Conservation (phyloP, 2,113 vertebrate species). For the Aplodontia rufa region DNA sequence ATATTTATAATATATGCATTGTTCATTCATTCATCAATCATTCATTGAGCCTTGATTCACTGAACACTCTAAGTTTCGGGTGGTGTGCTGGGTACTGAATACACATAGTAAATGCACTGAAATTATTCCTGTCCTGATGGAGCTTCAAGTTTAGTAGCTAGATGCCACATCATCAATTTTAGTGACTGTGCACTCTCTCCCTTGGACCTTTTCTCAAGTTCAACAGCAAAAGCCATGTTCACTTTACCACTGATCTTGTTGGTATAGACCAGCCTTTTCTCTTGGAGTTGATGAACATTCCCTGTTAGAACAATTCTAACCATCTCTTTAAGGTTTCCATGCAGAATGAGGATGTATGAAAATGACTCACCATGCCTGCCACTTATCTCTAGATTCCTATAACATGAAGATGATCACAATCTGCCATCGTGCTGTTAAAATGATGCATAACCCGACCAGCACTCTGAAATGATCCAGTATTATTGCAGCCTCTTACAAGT, state of each 20-base stretch:
- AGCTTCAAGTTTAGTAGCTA: slow-evolving; percentile 11
- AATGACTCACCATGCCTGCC: slow-evolving; percentile 84
- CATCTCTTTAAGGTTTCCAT: slow-evolving; percentile 82
- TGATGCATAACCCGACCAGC: slow-evolving; percentile 86
- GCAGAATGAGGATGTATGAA: slow-evolving; percentile 77
- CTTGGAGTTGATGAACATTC: slow-evolving; percentile 45
- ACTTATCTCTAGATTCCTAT: slow-evolving; percentile 86
- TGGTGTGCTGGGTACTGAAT: neutral
- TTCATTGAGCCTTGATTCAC: neutral
- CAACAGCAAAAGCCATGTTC: neutral
- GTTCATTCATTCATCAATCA: neutral
- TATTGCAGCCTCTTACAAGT: slow-evolving; percentile 88
- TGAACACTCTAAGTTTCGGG: neutral
- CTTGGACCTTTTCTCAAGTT: neutral
- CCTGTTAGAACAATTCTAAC: slow-evolving; percentile 1
- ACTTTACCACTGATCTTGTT: neutral
- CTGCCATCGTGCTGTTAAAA: slow-evolving; percentile 89
- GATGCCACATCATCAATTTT: neutral
- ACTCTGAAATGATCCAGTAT: slow-evolving; percentile 87
- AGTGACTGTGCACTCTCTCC: neutral
- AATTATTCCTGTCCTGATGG: neutral
- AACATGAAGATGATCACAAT: slow-evolving; percentile 88
- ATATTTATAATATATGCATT: neutral
- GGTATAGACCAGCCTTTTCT: neutral
- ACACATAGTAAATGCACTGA: neutral